Conservation (phyloP, 2,113 vertebrate species). For the Carettochelys insculpta region DNA sequence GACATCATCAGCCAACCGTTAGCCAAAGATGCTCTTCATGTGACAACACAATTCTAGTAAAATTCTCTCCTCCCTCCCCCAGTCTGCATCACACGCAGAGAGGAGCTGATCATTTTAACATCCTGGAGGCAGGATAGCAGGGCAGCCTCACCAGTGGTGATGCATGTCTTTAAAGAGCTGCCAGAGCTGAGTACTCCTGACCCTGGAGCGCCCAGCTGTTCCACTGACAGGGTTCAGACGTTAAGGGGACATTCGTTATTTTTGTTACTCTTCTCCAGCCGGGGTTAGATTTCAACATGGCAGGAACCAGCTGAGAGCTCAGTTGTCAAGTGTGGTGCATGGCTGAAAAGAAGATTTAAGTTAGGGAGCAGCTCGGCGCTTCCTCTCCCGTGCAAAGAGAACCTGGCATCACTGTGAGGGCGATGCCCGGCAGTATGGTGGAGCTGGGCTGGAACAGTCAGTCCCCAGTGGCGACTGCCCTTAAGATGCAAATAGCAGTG, state of each 20-base stretch:
- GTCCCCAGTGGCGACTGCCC: neutral
- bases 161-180: neutral
- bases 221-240: neutral
- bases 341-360: neutral
- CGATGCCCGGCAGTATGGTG: neutral
- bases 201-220: neutral
- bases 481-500: neutral
- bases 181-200: neutral
- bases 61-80: neutral
- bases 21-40: fast-evolving
- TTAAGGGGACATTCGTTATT: neutral
- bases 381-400: fast-evolving
- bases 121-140: neutral
- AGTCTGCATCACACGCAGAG: fast-evolving
- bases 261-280: neutral
- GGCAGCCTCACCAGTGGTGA: neutral
- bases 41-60: fast-evolving
- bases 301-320: neutral
- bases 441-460: neutral
- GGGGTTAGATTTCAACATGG: neutral
- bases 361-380: neutral
- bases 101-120: neutral
- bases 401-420: neutral
- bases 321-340: too few species aligned
- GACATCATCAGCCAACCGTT: neutral